Base-by-base conservation (phyloP, 2,888 invertebrate genomes). In the Diadromus collaris region DNA sequence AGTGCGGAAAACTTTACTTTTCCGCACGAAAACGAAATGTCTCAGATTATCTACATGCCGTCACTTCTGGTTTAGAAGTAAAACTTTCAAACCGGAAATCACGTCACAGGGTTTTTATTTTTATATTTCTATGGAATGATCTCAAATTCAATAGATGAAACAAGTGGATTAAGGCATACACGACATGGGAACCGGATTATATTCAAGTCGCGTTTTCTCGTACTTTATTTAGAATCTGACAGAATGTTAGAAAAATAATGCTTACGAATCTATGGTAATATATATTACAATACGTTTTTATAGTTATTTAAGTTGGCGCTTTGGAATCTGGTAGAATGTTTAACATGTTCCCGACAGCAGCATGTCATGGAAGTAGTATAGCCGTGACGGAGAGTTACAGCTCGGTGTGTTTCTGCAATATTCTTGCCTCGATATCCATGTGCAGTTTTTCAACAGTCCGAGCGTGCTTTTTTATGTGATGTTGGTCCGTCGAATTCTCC, bases 371-470 rank as follows among this genome's bases (percentile, higher is more conserved):
- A 29, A 58, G 38, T 24, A 19, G 34, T 44, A 34, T 48, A 58
- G 54, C 24, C 44, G n/a, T n/a, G 21, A 46, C 29, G 4, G 21
- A 32, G 21, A 10, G 58, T 93, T 93, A 97, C 76, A 97, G 91
- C 91, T 97, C 97, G 0, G 92, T 91, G 89, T 97, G 97, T 83
- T 94, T 94, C 84, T 93, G 92, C 88, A 95, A 93, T 83, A 98
- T 97, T 87, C 94, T 95, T 68, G 93, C 92, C 90, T 97, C 97
- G 19, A 98, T 90, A 84, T 95, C 95, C 13, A 93, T 92, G 91
- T 97, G 97, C 80, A 97, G 91, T 91, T 97, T 97, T 87, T 97
- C 96, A 0, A 97, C 96, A 89, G 96, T 97, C 81, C 95, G 93
- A 4, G 95, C 93, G 90, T 97, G 96, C 85, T 97, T 96, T 90